Evolutionary conservation across 2,888 invertebrate genomes (phyloP), one percentile per base, ranked within the genome.

Genomic region (Lumbricus terrestris): DNA sequence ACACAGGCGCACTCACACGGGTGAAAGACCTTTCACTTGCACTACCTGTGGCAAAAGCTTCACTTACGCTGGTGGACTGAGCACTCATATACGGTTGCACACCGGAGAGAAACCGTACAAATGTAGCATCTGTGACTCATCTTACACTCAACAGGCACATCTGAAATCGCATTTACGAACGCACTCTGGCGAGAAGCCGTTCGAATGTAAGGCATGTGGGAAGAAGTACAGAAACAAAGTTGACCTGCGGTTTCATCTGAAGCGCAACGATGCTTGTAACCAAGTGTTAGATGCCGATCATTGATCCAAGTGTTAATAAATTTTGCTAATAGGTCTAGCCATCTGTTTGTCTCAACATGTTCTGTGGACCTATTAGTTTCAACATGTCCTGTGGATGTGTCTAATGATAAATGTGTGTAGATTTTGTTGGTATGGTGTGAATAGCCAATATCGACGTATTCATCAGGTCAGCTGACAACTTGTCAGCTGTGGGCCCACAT

Each of bases 111-210:
- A 40, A 34, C 40, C 40, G 18, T 47, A 38, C 47, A 88, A 20
- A 33, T 88, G 88, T 38, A 42, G 23, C 33, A 34, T 88, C 40
- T 88, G 88, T 37, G 29, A 35, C 20, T 42, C 40, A 42, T 18
- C 88, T 42, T 88, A 88, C 88, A 40, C 47, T 34, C 88, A 88
- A 33, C 40, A 40, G 88, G 47, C 88, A 5, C 88, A 88, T 40
- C 47, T 88, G 42, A 88, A 88, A 33, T 34, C 88, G 20, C 88
- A 88, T 47, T 33, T 42, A 37, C 88, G 88, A 20, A 88, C 88
- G 33, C 88, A 88, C 33, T 34, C 88, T 6, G 88, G 88, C 33
- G 88, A 88, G 18, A 88, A 88, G 40, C 88, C 88, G 18, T 88
- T 18, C 33, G 33, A 37, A 35, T 88, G 88, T 37, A 42, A 40